Conservation (phyloP, 2,888 invertebrate species). For the Yponomeuta malinellus region DNA sequence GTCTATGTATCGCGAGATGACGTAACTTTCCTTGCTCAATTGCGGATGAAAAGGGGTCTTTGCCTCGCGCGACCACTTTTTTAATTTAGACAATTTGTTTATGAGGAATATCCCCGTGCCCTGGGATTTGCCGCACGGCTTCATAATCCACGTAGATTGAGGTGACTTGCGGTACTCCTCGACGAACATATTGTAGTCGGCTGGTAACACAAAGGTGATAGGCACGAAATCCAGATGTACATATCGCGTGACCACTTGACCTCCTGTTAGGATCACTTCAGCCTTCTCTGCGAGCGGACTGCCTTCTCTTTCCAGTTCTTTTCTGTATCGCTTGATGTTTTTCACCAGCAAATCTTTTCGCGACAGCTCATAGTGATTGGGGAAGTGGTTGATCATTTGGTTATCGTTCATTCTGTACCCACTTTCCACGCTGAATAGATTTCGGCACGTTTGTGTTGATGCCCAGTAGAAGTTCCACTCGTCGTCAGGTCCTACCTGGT, state of each 20-base stretch:
- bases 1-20: slow-evolving; percentile 97
- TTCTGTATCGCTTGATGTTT: slow-evolving; percentile 95
- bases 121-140: slow-evolving; percentile 96
- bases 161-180: slow-evolving; percentile 96
- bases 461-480: slow-evolving; percentile 99
- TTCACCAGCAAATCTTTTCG: slow-evolving; percentile 97
- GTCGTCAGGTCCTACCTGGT: slow-evolving; percentile 88
- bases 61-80: slow-evolving; percentile 91
- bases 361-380: slow-evolving; percentile 96
- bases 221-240: slow-evolving; percentile 94
- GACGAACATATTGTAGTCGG: slow-evolving; percentile 97
- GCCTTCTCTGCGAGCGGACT: slow-evolving; percentile 88
- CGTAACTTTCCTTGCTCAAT: slow-evolving; percentile 92
- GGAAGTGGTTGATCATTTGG: slow-evolving; percentile 97
- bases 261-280: slow-evolving; percentile 65
- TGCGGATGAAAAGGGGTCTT: slow-evolving; percentile 91
- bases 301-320: slow-evolving; percentile 94
- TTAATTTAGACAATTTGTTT: slow-evolving; percentile 94
- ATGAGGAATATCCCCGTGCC: slow-evolving; percentile 97
- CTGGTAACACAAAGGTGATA: slow-evolving; percentile 93
- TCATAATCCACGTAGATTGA: slow-evolving; percentile 98
- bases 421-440: slow-evolving; percentile 92
- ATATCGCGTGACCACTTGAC: slow-evolving; percentile 83
- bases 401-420: slow-evolving; percentile 94
- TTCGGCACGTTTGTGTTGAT: slow-evolving; percentile 91